These are phyloP conservation scores for Petrocephalus microphthalmus DNA, from an alignment of 2,113 vertebrate genomes.

Conservation along the genomic window DNA sequence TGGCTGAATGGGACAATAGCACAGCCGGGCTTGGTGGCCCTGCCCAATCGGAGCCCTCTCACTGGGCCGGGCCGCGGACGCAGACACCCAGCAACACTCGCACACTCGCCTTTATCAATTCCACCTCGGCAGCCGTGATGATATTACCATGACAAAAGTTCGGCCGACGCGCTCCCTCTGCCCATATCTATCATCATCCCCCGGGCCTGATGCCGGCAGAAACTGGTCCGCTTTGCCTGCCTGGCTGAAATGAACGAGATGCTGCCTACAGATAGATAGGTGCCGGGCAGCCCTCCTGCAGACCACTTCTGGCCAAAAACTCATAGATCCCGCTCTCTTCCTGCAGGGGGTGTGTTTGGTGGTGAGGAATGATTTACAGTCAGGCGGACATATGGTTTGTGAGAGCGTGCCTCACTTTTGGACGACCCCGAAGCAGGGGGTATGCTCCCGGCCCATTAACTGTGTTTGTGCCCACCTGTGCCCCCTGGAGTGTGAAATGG, in stretches of 20 bases:
- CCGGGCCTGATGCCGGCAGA: not conserved
- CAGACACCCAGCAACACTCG: not conserved
- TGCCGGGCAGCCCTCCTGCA: constrained; percentile 36
- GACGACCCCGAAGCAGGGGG: not conserved
- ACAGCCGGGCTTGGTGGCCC: not conserved
- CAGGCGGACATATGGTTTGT: not conserved
- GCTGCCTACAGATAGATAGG: constrained; percentile 19
- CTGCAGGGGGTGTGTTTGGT: not conserved
- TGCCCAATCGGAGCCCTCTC: not conserved
- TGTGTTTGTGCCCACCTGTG: not conserved
- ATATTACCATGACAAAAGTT: constrained; percentile 23
- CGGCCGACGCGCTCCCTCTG: not conserved
- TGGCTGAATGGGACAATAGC: constrained; percentile 1
- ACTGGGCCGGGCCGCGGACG: not conserved
- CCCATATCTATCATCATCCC: constrained; percentile 24
- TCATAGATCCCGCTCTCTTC: constrained; percentile 19
- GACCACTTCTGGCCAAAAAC: constrained; percentile 28
- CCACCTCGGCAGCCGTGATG: constrained; percentile 1
- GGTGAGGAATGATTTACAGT: not conserved
- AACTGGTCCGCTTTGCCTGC: not conserved
- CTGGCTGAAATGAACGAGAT: constrained; percentile 7
- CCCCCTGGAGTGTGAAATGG: not conserved
- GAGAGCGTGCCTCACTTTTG: not conserved
- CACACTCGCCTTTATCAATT: constrained; percentile 11
- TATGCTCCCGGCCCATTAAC: not conserved